Conservation (phyloP, 2,797 vertebrate genomes). For the Pygocentrus nattereri region DNA sequence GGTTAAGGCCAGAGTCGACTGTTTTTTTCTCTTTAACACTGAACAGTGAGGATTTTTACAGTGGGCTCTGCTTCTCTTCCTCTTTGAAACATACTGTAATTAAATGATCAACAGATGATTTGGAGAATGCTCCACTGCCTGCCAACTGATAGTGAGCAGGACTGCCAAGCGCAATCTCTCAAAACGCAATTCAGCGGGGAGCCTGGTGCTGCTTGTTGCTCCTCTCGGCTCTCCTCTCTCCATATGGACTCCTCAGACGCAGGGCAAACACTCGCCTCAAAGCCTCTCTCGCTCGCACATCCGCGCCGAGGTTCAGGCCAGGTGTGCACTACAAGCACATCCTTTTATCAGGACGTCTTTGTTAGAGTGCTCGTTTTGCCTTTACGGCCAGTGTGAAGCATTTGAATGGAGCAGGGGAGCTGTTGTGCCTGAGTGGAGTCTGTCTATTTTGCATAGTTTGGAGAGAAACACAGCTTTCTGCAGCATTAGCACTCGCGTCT, state of each 20-base stretch:
- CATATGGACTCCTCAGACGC: conserved; percentile 55
- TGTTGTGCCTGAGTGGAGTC: neutral
- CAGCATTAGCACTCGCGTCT: conserved; percentile 34
- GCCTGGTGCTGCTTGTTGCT: conserved; percentile 56
- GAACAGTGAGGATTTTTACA: conserved; percentile 7
- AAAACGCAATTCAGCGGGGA: conserved; percentile 61
- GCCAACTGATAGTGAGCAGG: conserved; percentile 65
- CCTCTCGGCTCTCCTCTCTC: conserved; percentile 55
- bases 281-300: conserved; percentile 25
- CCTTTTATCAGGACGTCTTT: conserved; percentile 39
- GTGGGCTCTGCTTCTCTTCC: conserved; percentile 45
- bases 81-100: conserved; percentile 69
- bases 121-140: conserved; percentile 57
- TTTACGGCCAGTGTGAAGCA: neutral
- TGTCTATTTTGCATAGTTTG: conserved; percentile 20
- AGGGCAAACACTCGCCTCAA: conserved; percentile 50
- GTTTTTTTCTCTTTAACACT: conserved; percentile 6
- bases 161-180: conserved; percentile 67
- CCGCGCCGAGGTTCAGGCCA: conserved; percentile 41
- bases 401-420: conserved; percentile 6
- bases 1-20: neutral
- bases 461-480: conserved; percentile 33
- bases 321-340: conserved; percentile 34
- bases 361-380: conserved; percentile 27
- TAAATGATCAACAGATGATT: conserved; percentile 74